Conservation (phyloP, 2,797 vertebrate genomes). For the Poeciliopsis gracilis region DNA sequence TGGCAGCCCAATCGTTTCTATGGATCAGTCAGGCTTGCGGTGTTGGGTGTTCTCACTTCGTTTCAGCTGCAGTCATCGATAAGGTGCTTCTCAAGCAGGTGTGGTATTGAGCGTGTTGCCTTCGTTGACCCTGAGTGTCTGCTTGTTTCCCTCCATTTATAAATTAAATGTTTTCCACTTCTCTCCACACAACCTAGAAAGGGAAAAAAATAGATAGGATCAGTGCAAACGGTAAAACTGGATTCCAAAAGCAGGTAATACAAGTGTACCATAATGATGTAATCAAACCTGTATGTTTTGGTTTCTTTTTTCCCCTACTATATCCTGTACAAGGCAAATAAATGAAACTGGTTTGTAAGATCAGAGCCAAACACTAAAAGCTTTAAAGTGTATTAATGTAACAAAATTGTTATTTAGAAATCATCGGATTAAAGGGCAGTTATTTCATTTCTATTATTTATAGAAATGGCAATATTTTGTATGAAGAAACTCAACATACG, state of each 20-base stretch:
- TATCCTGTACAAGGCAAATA: background rate
- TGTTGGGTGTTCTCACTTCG: constrained; percentile 64
- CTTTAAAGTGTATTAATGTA: background rate
- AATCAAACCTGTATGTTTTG: background rate
- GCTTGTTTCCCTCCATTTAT: constrained; percentile 76
- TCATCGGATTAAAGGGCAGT: background rate
- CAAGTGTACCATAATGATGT: background rate
- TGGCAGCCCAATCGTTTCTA: constrained; percentile 69
- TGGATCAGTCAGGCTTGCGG: constrained; percentile 62
- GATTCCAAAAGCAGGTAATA: constrained; percentile 21
- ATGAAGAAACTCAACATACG: background rate
- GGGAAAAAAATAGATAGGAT: constrained; percentile 23
- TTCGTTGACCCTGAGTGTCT: constrained; percentile 59
- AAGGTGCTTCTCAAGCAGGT: constrained; percentile 66
- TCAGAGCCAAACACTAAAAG: background rate
- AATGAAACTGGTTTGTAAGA: background rate
- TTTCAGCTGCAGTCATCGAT: constrained; percentile 78
- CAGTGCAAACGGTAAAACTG: constrained; percentile 14
- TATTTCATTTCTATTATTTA: background rate
- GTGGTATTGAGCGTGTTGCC: constrained; percentile 57
- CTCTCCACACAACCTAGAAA: constrained; percentile 50
- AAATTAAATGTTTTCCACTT: constrained; percentile 49
- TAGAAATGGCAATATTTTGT: background rate
- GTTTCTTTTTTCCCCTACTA: constrained; percentile 1
- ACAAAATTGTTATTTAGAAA: background rate